Evolutionary conservation across 2,113 vertebrate species (phyloP), one percentile per base, ranked within the genome.

Genomic region (human): DNA sequence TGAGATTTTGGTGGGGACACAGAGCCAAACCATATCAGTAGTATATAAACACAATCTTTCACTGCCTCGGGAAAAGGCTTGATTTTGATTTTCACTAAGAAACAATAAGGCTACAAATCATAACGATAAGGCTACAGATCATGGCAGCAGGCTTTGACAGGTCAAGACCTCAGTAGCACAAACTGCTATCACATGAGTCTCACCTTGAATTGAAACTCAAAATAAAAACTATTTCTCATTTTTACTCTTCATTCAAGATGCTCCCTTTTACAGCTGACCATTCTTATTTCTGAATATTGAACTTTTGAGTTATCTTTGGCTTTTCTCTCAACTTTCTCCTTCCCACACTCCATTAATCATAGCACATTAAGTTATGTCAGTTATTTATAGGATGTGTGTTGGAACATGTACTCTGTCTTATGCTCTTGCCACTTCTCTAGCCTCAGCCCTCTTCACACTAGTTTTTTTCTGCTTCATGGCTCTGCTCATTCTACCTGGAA

Each of bases 331-430:
- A 25, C 30, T 72, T 93, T 89, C n/a, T 38, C 50, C 78, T 81
- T 85, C 43, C 32, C 43, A 96, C 10, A 76, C 8, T 93, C 73
- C 59, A 75, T 85, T 73, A 89, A 92, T 97, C 87, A 97, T 64
- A 64, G 61, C 61, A 64, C 12, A 64, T 40, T 35, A 18, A 14
- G 16, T 68, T 38, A 57, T 96, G n/a, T 79, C 81, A 87, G 8
- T 86, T 96, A 38, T 83, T 96, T 83, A 17, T 68, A 92, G 8
- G 59, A 4, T 52, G 20, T 70, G 8, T 80, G 68, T 73, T 82
- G 7, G 17, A 59, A 87, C 20, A 48, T 66, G 48, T 76, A 55
- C 16, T 17, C 25, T 91, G 7, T 59, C 72, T 85, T 57, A 40
- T 50, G 38, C 20, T 72, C 7, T 35, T 86, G 48, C 35, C 30